These are phyloP conservation scores for Strix aluco DNA, from an alignment of 2,113 vertebrate species.

Conservation along the genomic window DNA sequence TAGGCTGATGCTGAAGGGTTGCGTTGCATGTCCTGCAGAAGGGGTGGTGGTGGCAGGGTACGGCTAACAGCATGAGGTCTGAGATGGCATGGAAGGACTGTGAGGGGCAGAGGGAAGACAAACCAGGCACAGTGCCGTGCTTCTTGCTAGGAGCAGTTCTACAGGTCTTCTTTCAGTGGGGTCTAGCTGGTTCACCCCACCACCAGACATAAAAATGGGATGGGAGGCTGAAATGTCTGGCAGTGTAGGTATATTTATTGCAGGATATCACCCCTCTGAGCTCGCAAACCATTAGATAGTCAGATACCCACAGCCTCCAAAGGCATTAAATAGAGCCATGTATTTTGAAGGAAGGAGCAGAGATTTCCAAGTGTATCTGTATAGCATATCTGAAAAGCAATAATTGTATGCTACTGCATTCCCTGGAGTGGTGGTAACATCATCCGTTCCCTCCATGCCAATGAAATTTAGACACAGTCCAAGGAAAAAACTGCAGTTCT, in stretches of 20 bases:
- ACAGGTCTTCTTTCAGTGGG: neutral
- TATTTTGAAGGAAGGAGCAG: neutral
- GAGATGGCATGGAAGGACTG: neutral
- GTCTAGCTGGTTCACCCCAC: neutral
- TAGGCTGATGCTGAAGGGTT: neutral
- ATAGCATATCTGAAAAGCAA: constrained; percentile 5
- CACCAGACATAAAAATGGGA: neutral
- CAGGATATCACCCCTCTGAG: neutral
- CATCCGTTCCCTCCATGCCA: constrained; percentile 33
- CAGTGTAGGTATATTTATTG: neutral
- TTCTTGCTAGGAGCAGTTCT: neutral
- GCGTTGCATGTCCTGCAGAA: neutral
- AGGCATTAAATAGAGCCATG: neutral
- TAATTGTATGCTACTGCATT: neutral
- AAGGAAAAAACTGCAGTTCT: constrained; percentile 36
- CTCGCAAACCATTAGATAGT: neutral
- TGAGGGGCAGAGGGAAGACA: neutral
- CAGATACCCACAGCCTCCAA: neutral
- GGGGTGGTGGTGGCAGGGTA: neutral
- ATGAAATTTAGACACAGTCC: constrained; percentile 44
- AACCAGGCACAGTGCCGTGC: neutral
- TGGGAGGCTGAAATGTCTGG: neutral
- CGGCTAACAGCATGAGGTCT: neutral
- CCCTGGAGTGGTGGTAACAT: constrained; percentile 44
- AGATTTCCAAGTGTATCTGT: neutral